Percentiles rank a stretch among this genome's conserved stretches.
phyloP scores from a whole-genome alignment of 2,797 vertebrate species.

The Mormyrops boulengeri region DNA sequence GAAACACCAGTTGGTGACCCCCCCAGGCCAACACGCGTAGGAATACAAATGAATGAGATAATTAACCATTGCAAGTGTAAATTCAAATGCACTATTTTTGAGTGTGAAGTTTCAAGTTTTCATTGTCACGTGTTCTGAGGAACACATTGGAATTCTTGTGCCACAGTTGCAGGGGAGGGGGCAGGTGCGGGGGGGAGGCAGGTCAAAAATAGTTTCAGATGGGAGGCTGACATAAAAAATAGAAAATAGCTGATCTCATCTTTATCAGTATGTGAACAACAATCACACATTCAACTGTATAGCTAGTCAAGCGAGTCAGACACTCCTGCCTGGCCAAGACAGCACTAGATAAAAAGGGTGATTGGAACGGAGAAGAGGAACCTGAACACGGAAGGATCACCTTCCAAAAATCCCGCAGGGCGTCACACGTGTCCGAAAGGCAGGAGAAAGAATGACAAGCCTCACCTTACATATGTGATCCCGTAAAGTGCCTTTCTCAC shows the following conservation, averaged over 20 bases:
- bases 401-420: neutral
- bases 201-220: neutral
- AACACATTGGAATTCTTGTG: neutral
- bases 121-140: neutral
- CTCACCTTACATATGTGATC: conserved; percentile 94
- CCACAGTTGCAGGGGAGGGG: neutral
- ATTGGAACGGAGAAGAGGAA: neutral
- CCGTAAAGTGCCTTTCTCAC: conserved; percentile 85
- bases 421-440: neutral
- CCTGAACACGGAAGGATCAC: neutral
- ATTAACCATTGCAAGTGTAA: neutral
- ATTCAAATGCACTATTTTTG: neutral
- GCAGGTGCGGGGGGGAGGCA: too few relatives aligned
- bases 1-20: neutral
- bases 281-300: neutral
- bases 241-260: neutral
- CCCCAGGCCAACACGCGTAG: neutral
- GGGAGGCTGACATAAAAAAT: neutral
- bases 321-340: neutral
- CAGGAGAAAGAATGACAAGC: neutral
- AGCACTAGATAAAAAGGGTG: neutral
- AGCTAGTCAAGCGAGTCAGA: neutral
- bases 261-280: neutral
- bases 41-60: neutral
- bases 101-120: neutral